Conservation (phyloP, 2,888 invertebrate genomes). For the Drosophila mettleri region DNA sequence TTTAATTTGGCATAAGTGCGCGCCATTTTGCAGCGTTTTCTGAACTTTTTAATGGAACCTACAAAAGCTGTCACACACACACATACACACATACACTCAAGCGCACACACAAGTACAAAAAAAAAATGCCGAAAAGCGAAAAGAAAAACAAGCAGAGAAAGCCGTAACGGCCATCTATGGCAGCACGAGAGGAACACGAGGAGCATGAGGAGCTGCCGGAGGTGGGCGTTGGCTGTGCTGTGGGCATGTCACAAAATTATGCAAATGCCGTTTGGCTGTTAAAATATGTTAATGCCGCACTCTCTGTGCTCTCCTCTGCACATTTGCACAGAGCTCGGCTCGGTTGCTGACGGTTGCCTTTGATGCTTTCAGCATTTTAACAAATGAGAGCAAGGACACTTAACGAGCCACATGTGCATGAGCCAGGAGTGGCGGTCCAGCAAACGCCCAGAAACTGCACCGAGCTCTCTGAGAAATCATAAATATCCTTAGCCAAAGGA, state of each 20-base stretch:
- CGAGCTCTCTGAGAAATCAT: too few species aligned
- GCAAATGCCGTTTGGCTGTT: conserved; percentile 73
- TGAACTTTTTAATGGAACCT: conserved; percentile 69
- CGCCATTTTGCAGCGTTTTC: conserved; percentile 81
- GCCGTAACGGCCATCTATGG: conserved; percentile 35
- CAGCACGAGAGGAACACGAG: neutral
- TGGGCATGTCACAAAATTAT: conserved; percentile 67
- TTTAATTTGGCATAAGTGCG: conserved; percentile 82
- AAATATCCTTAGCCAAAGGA: too few species aligned
- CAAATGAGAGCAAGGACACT: conserved; percentile 31
- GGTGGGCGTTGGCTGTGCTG: neutral
- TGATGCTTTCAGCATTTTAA: conserved; percentile 47
- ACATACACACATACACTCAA: too few species aligned
- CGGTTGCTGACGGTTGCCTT: conserved; percentile 30
- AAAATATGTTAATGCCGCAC: conserved; percentile 75
- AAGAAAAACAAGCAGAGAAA: conserved; percentile 18
- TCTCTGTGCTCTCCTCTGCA: conserved; percentile 33
- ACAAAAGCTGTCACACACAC: conserved; percentile 64
- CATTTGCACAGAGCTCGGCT: conserved; percentile 19
- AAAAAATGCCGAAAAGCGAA: neutral
- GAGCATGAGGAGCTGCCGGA: neutral
- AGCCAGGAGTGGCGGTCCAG: too few species aligned
- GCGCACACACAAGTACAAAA: conserved; percentile 29
- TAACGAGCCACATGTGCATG: conserved; percentile 13
- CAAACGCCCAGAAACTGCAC: neutral